Base-by-base conservation (phyloP, 2,797 vertebrate species). In the Dryobates pubescens region DNA sequence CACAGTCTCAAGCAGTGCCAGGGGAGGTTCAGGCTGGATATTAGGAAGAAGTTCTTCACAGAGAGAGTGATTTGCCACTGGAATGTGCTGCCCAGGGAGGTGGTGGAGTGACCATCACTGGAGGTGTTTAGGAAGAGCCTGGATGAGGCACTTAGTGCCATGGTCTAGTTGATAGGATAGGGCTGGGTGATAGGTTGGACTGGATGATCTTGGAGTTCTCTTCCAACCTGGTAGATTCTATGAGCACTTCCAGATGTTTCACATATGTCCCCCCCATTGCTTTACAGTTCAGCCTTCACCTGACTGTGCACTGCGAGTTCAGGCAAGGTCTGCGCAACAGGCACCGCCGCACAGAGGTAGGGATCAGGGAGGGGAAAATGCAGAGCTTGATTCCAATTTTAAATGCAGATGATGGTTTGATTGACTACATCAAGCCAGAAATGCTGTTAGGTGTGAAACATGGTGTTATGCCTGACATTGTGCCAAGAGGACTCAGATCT, bases 391-490 rank as follows among this genome's bases (percentile, higher is more conserved):
- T 32, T 47, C 27, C 58, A 24, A 82, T 70, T 69, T 88, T 64
- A 75, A 59, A 72, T 49, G 65, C 36, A 90, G 74, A 86, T 49
- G 26, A 29, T 76, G 6, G 34, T 79, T 87, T 87, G 68, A 94
- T 88, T 49, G 77, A 89, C 91, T 90, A 10, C 27, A 77, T 78
- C 61, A 41, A 64, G 58, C 6, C 29, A 90, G 70, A 75, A 76
- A 83, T 65, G n/a, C 80, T 83, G n/a, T 32, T 86, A 74, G 92
- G 84, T 89, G 68, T 75, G 89, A 92, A 93, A 81, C 49, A 67
- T 76, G 7, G 34, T 41, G 47, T 64, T 82, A 72, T 84, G 94
- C 82, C 63, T 79, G n/a, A 76, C 73, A n/a, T 6, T 54, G 29
- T 27, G 64, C 84, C 81, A 74, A 73, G 74, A 79, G 36, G 76